A percentile compares a stretch with the other conserved stretches of the same genome.
Conservation (phyloP, 2,113 vertebrate species). For the Megaleporinus macrocephalus region DNA sequence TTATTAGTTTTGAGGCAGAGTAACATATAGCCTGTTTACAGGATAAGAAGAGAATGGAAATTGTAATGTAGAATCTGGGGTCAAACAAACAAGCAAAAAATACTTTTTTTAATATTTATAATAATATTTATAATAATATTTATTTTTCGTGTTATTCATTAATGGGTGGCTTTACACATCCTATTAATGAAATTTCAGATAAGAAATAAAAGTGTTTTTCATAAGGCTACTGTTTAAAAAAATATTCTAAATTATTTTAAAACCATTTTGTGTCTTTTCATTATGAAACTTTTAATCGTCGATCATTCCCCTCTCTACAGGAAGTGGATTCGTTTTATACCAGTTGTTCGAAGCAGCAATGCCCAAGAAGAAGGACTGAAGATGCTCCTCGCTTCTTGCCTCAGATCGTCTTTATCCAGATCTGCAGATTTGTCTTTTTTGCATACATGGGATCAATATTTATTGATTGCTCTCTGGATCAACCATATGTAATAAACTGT, state of each 20-base stretch:
- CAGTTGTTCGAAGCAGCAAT: conserved; percentile 68
- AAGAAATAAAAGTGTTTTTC: too few relatives aligned
- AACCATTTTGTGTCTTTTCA: neutral
- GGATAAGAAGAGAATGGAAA: too few relatives aligned
- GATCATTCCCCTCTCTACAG: conserved; percentile 62
- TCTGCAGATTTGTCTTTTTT: conserved; percentile 49
- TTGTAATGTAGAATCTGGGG: too few relatives aligned
- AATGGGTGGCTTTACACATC: too few relatives aligned
- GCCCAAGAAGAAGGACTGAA: conserved; percentile 82
- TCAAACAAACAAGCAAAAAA: too few relatives aligned
- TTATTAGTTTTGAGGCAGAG: too few relatives aligned
- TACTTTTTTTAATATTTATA: too few relatives aligned
- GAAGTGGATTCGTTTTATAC: conserved; percentile 76
- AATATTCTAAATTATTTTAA: neutral
- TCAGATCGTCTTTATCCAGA: conserved; percentile 55
- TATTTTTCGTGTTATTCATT: too few relatives aligned
- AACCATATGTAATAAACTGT: conserved; percentile 55
- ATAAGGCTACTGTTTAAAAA: too few relatives aligned
- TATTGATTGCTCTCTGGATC: conserved; percentile 71
- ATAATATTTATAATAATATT: too few relatives aligned
- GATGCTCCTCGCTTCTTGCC: conserved; percentile 25
- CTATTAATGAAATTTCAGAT: too few relatives aligned
- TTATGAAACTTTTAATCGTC: neutral
- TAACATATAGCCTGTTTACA: too few relatives aligned
- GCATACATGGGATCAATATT: conserved; percentile 75